Evolutionary conservation across 2,113 vertebrate genomes (phyloP).

Genomic region (Austrofundulus limnaeus): DNA sequence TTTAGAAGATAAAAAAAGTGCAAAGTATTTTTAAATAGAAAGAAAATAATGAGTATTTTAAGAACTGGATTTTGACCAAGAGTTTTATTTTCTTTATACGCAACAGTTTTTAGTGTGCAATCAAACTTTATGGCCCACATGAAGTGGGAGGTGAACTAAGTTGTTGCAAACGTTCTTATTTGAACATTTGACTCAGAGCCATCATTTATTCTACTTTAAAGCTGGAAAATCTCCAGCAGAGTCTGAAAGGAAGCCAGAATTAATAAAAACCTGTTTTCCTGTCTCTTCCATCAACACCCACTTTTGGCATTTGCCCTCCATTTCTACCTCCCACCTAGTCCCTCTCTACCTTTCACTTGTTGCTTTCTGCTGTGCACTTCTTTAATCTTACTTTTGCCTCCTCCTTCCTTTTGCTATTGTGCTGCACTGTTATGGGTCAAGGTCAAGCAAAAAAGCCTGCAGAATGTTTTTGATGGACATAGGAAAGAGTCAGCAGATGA

Average conservation of each 20-base stretch:
- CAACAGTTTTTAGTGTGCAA: background rate
- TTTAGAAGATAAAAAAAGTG: too few relatives aligned
- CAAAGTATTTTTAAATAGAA: too few relatives aligned
- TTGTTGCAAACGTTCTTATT: slow-evolving; percentile 26
- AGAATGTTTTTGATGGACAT: background rate
- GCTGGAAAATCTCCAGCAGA: background rate
- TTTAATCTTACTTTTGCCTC: too few relatives aligned
- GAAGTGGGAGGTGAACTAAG: background rate
- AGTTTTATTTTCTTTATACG: background rate
- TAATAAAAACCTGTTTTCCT: slow-evolving; percentile 21
- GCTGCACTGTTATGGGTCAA: too few relatives aligned
- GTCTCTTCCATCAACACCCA: slow-evolving; percentile 23
- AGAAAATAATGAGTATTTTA: too few relatives aligned
- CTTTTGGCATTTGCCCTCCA: background rate
- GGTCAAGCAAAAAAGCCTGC: too few relatives aligned
- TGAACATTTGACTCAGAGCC: slow-evolving; percentile 27
- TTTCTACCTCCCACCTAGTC: background rate
- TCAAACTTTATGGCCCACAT: background rate
- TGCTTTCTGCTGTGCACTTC: background rate
- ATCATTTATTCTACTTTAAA: slow-evolving; percentile 25
- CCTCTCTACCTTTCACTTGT: background rate
- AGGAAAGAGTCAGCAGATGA: background rate
- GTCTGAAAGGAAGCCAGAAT: slow-evolving; percentile 32
- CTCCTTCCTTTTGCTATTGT: background rate
- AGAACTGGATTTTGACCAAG: too few relatives aligned